These are phyloP conservation scores for Dendrolimus kikuchii DNA, from an alignment of 1,140 invertebrate species.

Conservation along the genomic window DNA sequence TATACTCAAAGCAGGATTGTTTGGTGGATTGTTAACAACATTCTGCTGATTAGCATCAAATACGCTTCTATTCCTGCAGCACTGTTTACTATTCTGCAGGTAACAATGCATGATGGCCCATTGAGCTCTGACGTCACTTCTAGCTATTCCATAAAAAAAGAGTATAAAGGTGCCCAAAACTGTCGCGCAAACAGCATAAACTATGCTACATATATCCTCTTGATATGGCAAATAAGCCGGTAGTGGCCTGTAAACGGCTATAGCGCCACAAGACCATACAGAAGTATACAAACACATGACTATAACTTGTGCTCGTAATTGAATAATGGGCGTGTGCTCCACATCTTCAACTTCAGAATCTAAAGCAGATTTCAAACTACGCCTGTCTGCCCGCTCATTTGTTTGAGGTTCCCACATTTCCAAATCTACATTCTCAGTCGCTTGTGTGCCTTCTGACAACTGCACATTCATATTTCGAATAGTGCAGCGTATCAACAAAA, in stretches of 20 bases:
- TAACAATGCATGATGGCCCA: conserved; percentile 80
- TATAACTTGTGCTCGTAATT: conserved; percentile 85
- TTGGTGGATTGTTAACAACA: conserved; percentile 56
- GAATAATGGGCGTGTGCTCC: conserved; percentile 86
- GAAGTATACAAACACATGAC: conserved; percentile 83
- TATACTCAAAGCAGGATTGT: conserved; percentile 50
- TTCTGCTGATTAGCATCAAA: conserved; percentile 76
- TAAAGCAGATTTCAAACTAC: conserved; percentile 78
- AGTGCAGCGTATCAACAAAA: conserved; percentile 84
- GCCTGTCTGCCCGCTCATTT: conserved; percentile 65
- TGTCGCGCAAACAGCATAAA: conserved; percentile 81
- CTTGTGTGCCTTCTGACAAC: conserved; percentile 85
- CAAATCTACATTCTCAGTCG: conserved; percentile 86
- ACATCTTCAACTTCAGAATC: conserved; percentile 85
- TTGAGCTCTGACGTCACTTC: conserved; percentile 85
- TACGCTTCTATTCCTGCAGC: conserved; percentile 77
- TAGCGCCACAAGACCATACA: conserved; percentile 82
- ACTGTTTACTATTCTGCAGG: conserved; percentile 75
- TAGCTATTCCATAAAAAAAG: conserved; percentile 87
- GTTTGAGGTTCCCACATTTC: conserved; percentile 80
- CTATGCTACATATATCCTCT: conserved; percentile 84
- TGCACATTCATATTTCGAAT: conserved; percentile 81
- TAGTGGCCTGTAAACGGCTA: conserved; percentile 79
- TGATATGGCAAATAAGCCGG: conserved; percentile 76
- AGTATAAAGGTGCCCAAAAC: conserved; percentile 87